phyloP scores from a whole-genome alignment of 2,888 invertebrate genomes.

The Spodoptera exigua region DNA sequence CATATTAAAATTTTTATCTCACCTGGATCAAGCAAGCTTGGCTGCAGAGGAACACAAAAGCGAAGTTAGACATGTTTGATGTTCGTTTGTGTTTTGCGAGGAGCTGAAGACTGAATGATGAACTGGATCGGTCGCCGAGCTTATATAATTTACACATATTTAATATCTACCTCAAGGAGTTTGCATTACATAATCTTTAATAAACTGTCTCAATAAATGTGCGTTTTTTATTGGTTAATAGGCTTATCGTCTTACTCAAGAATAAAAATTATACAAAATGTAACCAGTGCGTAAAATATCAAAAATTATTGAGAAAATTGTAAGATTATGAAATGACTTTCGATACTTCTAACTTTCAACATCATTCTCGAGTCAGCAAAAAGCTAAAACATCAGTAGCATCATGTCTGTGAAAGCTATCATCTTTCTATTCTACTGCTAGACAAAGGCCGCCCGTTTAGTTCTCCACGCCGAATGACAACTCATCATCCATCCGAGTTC shows the following conservation, averaged over 20 bases:
- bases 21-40: conserved; percentile 65
- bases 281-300: too few species aligned
- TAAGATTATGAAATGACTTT: too few species aligned
- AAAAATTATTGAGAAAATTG: too few species aligned
- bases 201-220: too few species aligned
- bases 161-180: not conserved
- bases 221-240: too few species aligned
- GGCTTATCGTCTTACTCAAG: too few species aligned
- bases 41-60: conserved; percentile 57
- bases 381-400: conserved; percentile 30
- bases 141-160: conserved; percentile 12
- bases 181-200: not conserved
- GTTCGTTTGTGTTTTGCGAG: conserved; percentile 15
- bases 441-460: too few species aligned
- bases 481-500: too few species aligned
- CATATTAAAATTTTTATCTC: conserved; percentile 13
- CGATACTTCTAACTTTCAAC: too few species aligned
- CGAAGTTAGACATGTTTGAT: conserved; percentile 41
- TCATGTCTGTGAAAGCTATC: conserved; percentile 62
- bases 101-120: conserved; percentile 33
- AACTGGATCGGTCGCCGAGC: not conserved
- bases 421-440: too few species aligned
- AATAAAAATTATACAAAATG: too few species aligned
- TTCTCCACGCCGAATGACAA: too few species aligned
- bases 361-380: conserved; percentile 28